These are phyloP conservation scores for Anthopleura xanthogrammica DNA, from an alignment of 92 coral and sea anemone species.

Conservation along the genomic window DNA sequence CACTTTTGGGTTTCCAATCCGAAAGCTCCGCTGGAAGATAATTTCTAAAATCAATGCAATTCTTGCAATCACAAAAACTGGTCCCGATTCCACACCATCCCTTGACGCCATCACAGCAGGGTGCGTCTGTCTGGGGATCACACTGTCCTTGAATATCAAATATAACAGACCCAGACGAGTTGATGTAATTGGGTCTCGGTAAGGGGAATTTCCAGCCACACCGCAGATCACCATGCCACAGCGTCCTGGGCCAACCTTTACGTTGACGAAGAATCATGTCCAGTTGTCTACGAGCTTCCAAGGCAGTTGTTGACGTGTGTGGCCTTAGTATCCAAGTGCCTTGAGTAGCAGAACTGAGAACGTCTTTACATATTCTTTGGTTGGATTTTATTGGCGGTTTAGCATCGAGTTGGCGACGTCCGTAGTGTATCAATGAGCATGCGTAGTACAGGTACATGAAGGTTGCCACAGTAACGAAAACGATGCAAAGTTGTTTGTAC, in stretches of 20 bases:
- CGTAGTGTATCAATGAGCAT: constrained; percentile 41
- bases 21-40: constrained; percentile 82
- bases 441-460: constrained; percentile 53
- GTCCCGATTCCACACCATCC: constrained; percentile 81
- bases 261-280: constrained; percentile 66
- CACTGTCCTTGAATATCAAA: constrained; percentile 81
- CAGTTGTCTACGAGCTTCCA: constrained; percentile 48
- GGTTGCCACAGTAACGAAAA: constrained; percentile 31
- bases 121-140: constrained; percentile 56
- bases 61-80: constrained; percentile 56
- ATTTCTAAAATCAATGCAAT: constrained; percentile 62
- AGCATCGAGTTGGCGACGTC: not conserved
- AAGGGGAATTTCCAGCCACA: constrained; percentile 76
- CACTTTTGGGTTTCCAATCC: constrained; percentile 60
- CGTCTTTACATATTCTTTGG: constrained; percentile 51
- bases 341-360: constrained; percentile 52
- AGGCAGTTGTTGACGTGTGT: constrained; percentile 46
- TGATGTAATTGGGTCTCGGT: constrained; percentile 56
- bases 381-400: constrained; percentile 42
- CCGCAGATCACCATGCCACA: constrained; percentile 74
- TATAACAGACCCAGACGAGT: constrained; percentile 37
- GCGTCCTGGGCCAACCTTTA: constrained; percentile 81
- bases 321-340: constrained; percentile 64
- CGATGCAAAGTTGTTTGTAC: constrained; percentile 39
- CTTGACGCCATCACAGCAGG: constrained; percentile 71